Conservation (phyloP, 2,113 vertebrate species). For the Dendrocopos noguchii region DNA sequence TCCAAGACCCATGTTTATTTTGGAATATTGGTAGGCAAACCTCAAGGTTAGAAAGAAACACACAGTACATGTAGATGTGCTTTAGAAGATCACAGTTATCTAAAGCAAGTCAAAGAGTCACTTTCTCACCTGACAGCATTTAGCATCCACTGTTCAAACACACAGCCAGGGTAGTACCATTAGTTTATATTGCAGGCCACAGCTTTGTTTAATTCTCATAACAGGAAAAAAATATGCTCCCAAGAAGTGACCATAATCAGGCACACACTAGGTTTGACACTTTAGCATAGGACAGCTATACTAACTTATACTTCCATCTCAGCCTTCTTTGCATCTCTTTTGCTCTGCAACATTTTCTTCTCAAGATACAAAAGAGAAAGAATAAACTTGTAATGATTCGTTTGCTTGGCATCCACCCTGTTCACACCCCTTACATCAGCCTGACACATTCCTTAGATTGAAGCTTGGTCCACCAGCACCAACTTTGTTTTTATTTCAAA, state of each 20-base stretch:
- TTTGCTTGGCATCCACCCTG: fast-evolving
- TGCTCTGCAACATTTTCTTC: not conserved
- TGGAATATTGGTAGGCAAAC: not conserved
- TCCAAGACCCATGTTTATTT: not conserved
- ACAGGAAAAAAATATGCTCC: not conserved
- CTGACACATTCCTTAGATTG: not conserved
- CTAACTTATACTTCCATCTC: not conserved
- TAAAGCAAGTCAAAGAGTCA: not conserved
- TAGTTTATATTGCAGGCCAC: not conserved
- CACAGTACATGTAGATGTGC: fast-evolving
- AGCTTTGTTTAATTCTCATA: not conserved
- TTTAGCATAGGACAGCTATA: not conserved
- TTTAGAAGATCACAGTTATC: not conserved
- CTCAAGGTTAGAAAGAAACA: not conserved
- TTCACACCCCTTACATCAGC: not conserved
- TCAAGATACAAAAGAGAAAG: not conserved
- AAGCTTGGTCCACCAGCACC: not conserved
- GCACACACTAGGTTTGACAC: not conserved
- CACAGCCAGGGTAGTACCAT: not conserved
- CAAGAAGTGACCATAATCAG: not conserved
- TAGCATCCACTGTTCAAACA: not conserved
- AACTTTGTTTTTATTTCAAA: not conserved
- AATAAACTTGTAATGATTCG: not conserved
- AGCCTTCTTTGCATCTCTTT: not conserved
- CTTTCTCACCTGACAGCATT: not conserved